Conservation (phyloP, 2,113 vertebrate species). For the Struthidea cinerea region DNA sequence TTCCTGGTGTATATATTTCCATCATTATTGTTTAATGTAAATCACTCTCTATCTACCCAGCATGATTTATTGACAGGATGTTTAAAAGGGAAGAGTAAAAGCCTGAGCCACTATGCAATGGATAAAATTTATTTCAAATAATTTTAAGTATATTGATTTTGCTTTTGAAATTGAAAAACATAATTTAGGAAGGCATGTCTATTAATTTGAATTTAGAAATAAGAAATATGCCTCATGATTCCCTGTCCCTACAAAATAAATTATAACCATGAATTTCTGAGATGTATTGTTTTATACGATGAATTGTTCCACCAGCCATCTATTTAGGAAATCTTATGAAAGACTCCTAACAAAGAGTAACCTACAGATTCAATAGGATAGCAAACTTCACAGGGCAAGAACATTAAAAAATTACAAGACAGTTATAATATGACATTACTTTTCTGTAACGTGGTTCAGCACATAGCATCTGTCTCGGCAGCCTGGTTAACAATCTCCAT, state of each 20-base stretch:
- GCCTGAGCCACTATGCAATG: background rate
- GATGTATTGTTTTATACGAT: background rate
- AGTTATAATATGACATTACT: conserved; percentile 3
- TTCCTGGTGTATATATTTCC: background rate
- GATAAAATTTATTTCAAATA: background rate
- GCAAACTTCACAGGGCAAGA: background rate
- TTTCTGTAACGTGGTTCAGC: background rate
- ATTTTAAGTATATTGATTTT: background rate
- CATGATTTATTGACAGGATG: background rate
- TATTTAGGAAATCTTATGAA: background rate
- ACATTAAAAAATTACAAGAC: conserved; percentile 21
- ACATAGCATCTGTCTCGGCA: background rate
- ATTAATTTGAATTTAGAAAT: conserved; percentile 15
- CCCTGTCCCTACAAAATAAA: background rate
- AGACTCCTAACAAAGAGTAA: background rate
- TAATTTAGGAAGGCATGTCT: background rate
- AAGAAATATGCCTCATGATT: background rate
- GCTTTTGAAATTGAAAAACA: background rate
- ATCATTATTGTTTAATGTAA: background rate
- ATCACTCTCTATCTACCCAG: background rate
- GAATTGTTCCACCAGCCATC: background rate
- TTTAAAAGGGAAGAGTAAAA: background rate
- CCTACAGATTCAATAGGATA: conserved; percentile 9
- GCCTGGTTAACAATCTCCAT: background rate
- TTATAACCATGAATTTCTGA: conserved; percentile 2